Evolutionary conservation across 2,113 vertebrate genomes (phyloP).

Genomic region (Carassius carassius): DNA sequence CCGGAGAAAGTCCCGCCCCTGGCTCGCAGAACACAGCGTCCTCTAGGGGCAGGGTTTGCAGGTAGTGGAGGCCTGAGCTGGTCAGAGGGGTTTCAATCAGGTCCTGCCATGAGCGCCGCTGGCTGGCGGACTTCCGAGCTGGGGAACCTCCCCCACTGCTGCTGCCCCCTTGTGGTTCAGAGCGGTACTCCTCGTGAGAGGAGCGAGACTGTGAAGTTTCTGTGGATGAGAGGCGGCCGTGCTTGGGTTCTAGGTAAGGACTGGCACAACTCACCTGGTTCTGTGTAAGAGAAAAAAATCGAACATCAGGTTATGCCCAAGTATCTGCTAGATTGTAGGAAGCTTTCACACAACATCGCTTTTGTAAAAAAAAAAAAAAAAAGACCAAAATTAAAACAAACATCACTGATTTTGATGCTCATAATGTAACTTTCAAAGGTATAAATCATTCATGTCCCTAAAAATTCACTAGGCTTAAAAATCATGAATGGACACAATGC

Average conservation of each 20-base stretch:
- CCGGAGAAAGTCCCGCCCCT: conserved; percentile 75
- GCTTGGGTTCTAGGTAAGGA: conserved; percentile 90
- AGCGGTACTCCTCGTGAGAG: conserved; percentile 94
- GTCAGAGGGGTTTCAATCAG: conserved; percentile 96
- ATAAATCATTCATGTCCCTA: background rate
- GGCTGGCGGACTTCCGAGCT: conserved; percentile 89
- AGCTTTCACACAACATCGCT: background rate
- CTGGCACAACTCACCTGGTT: conserved; percentile 84
- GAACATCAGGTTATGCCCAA: background rate
- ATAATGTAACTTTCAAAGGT: background rate
- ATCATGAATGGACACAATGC: background rate
- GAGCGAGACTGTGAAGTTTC: conserved; percentile 97
- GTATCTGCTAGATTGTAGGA: background rate
- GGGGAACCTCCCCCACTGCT: conserved; percentile 86
- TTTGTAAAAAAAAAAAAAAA: background rate
- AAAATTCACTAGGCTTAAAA: background rate
- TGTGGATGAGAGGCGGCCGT: conserved; percentile 91
- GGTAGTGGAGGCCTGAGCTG: conserved; percentile 93
- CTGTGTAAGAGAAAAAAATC: conserved; percentile 8
- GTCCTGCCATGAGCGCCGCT: conserved; percentile 98
- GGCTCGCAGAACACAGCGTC: conserved; percentile 93
- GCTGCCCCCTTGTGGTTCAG: conserved; percentile 82
- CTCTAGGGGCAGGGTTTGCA: conserved; percentile 92
- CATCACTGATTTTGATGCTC: background rate
- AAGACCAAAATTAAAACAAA: background rate